A percentile compares a stretch with the other conserved stretches of the same genome.
These are phyloP conservation scores for Eulemur rubriventer DNA, from an alignment of 2,797 vertebrate species.

Conservation along the genomic window DNA sequence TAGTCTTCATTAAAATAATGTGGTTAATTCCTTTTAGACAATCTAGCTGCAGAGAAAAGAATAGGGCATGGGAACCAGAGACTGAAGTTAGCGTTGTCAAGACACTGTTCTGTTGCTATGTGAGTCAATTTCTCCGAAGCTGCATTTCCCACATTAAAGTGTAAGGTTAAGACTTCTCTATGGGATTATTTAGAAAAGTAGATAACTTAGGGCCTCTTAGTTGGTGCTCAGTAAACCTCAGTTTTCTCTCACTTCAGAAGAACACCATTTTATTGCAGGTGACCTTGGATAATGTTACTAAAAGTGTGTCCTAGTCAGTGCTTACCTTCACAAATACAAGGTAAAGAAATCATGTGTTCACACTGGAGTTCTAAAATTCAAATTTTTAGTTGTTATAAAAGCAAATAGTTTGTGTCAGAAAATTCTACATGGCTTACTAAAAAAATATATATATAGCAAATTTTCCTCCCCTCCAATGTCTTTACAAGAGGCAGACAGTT, in stretches of 20 bases:
- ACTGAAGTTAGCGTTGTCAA: neutral
- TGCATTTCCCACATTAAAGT: neutral
- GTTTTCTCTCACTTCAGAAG: neutral
- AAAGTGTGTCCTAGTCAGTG: neutral
- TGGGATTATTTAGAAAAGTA: neutral
- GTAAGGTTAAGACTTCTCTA: neutral
- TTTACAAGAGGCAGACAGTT: neutral
- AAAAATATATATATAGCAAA: neutral
- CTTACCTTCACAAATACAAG: neutral
- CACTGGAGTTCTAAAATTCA: neutral
- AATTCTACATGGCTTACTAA: neutral
- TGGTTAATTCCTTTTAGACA: neutral
- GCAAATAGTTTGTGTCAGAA: neutral
- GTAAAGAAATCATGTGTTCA: neutral
- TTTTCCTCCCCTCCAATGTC: neutral
- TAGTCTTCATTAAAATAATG: neutral
- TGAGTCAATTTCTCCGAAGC: neutral
- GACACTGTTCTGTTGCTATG: neutral
- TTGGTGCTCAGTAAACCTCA: neutral
- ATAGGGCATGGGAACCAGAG: neutral
- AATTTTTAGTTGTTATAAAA: neutral
- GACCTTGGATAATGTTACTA: neutral
- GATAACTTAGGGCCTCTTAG: neutral
- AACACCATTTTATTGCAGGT: neutral
- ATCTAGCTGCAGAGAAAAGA: neutral